phyloP scores from a whole-genome alignment of 2,113 vertebrate genomes.

The Dicaeum eximium region DNA sequence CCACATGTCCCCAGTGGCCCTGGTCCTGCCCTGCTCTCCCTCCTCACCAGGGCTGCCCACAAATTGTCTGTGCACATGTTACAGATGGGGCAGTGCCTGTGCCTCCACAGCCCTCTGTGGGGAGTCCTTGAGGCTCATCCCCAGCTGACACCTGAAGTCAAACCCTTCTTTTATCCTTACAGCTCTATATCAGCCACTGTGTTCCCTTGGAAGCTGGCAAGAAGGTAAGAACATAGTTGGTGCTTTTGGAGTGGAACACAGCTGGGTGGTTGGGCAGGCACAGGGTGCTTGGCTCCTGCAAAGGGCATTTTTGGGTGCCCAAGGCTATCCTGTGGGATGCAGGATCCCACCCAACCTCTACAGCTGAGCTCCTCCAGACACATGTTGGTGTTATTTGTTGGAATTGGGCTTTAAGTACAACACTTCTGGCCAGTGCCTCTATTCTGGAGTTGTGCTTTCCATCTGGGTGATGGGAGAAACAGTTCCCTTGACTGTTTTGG shows the following conservation, averaged over 20 bases:
- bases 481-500: neutral
- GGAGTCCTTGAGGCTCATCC: neutral
- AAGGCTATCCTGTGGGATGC: neutral
- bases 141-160: neutral
- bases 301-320: neutral
- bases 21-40: neutral
- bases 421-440: fast-evolving
- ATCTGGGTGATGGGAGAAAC: neutral
- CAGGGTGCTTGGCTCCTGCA: neutral
- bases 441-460: neutral
- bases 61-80: neutral
- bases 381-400: neutral
- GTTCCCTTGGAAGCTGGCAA: neutral
- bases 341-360: neutral
- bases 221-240: neutral
- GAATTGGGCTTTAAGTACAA: neutral
- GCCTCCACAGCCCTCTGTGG: neutral
- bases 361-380: neutral
- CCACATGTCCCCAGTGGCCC: fast-evolving
- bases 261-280: neutral
- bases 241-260: neutral
- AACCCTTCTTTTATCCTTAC: neutral
- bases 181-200: neutral
- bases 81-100: fast-evolving
- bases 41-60: neutral